Base-by-base conservation (phyloP, 1,140 invertebrate species). In the Drosophila miranda region DNA sequence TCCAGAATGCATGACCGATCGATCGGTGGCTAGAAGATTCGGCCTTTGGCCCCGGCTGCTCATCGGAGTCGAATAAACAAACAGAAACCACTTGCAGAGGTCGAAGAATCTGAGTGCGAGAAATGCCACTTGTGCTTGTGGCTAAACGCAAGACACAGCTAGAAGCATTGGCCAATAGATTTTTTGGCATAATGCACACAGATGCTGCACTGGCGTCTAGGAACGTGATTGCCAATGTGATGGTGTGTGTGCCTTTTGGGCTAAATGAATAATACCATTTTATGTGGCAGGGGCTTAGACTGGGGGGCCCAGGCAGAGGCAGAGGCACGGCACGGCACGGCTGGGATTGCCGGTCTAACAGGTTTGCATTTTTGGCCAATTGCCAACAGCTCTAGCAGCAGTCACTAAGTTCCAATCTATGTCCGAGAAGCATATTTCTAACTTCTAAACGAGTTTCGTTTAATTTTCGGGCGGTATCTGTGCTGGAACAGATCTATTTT, bases 381-480 rank as follows among this genome's bases (percentile, higher is more conserved):
- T 73, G 70, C 58, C 59, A 52, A 62, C 30, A 19, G 57, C 56
- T 38, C 30, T 30, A 38, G 34, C 34, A 11, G 34, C 34, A 38
- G 34, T 38, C 50, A 57, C 64, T 62, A 76, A 69, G 46, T 69
- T 68, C 42, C 34, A 70, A 13, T 76, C 73, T 75, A 58, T 61
- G 64, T 75, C 53, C 73, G 59, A 84, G 45, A 78, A 75, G 72
- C 52, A 67, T 64, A 70, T 84, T 87, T 26, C 23, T 26, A 62
- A 78, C 71, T 82, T 82, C 75, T 82, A 78, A 86, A 82, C 82
- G 50, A 72, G 82, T 87, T 87, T 78, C 75, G 28, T 70, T 69
- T 54, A 43, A 57, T 28, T 56, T 66, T 50, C 26, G 34, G 30
- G 54, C 53, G 52, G 28, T 60, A 70, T 68, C 63, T 69, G 45